Base-by-base conservation (phyloP, 2,888 invertebrate genomes). In the Spisula solida region DNA sequence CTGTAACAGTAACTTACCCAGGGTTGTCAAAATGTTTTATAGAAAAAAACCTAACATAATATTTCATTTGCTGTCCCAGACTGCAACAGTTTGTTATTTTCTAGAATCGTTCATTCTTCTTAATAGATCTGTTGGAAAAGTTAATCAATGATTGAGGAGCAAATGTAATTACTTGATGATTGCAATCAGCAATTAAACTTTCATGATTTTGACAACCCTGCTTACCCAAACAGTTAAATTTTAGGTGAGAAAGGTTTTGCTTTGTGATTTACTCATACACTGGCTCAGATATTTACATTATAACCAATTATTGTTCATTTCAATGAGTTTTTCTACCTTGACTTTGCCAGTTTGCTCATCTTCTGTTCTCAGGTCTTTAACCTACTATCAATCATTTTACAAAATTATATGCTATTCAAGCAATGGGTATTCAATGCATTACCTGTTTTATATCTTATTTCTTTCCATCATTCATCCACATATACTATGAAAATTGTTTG, bases 221-320 rank as follows among this genome's bases (percentile, higher is more conserved):
- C 41, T 41, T 41, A 41, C 41, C 41, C 41, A 41, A 5, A 8
- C 41, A 5, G 10, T 31, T 48, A 60, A 12, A 56, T 41, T 0
- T 20, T 29, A 41, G 14, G 18, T 34, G 81, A 81, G 86, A 81
- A 86, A 86, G 86, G 81, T 86, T 86, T 86, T 81, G 51, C 81
- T 66, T 86, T 18, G 60, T 29, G 10, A n/a, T n/a, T n/a, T 41
- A 41, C 41, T 41, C 41, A 18, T 82, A 20, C n/a, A 25, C 5
- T 25, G 60, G n/a, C n/a, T n/a, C 8, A 41, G 10, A 0, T 25
- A 25, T n/a, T 25, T 51, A 31, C 34, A 29, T 14, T 25, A 55
- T 81, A 20, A 20, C 51, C 85, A 79, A 51, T 79, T 85, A 86
- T 86, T 16, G 86, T 86, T 86, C 86, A 86, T 86, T 86, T 81